These are phyloP conservation scores for Bos indicus DNA, from an alignment of 2,113 vertebrate species.

Conservation along the genomic window DNA sequence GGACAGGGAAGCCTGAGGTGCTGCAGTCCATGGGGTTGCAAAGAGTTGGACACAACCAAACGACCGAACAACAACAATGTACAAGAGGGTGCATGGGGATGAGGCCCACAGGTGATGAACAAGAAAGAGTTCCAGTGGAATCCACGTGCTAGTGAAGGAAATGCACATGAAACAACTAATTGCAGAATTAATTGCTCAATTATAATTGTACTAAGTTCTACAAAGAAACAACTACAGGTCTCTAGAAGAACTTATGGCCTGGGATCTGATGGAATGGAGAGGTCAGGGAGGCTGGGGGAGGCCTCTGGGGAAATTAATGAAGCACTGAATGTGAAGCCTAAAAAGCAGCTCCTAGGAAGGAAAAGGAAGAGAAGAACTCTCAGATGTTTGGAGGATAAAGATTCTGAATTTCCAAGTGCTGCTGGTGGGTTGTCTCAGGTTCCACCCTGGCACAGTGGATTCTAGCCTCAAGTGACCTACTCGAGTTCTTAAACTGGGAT, in stretches of 20 bases:
- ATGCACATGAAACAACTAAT: not conserved
- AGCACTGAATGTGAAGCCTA: not conserved
- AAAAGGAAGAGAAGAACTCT: not conserved
- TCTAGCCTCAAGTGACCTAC: not conserved
- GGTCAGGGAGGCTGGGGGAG: not conserved
- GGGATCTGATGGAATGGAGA: not conserved
- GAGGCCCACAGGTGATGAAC: not conserved
- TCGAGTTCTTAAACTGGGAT: not conserved
- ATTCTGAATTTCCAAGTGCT: not conserved
- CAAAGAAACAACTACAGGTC: not conserved
- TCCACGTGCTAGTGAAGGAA: not conserved
- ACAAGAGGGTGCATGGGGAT: not conserved
- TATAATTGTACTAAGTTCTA: not conserved
- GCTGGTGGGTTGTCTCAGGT: not conserved
- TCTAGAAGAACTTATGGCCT: not conserved
- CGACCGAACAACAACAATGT: not conserved
- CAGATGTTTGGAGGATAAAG: not conserved
- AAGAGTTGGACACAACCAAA: not conserved
- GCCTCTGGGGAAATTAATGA: not conserved
- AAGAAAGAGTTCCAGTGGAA: not conserved
- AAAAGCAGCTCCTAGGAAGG: not conserved
- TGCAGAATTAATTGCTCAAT: not conserved
- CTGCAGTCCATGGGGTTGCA: not conserved
- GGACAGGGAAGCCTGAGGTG: not conserved
- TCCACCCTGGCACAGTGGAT: not conserved